A percentile compares a stretch with the other conserved stretches of the same genome.
phyloP scores from a whole-genome alignment of 2,113 vertebrate species.

The Sceloporus tristichus region DNA sequence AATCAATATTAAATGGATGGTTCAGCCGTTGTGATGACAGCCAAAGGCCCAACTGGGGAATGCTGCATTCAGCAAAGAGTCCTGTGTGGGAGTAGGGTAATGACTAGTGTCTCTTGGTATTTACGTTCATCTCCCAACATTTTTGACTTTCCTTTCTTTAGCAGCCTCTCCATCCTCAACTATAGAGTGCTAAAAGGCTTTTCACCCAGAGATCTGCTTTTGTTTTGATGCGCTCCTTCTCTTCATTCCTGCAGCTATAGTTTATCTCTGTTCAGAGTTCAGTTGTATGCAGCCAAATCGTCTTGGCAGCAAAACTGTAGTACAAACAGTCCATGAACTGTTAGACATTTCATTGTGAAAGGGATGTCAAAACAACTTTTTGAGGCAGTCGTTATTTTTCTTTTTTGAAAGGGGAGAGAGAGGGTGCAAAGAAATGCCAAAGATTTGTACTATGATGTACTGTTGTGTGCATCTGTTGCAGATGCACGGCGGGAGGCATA shows the following conservation, averaged over 20 bases:
- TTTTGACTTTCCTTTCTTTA: neutral
- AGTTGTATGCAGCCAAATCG: constrained; percentile 9
- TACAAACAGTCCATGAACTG: constrained; percentile 52
- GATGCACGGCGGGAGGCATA: neutral
- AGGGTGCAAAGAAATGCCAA: neutral
- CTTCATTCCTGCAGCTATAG: fast-evolving
- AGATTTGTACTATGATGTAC: neutral
- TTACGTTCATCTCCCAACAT: neutral
- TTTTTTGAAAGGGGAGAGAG: neutral
- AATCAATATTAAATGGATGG: constrained; percentile 32
- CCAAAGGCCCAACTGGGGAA: neutral
- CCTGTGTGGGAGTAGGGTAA: neutral
- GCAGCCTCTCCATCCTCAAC: neutral
- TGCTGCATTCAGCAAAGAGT: neutral
- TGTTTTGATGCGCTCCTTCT: neutral
- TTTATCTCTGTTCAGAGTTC: constrained; percentile 14
- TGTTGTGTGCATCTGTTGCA: neutral
- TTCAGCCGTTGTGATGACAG: constrained; percentile 22
- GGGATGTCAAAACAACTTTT: constrained; percentile 33
- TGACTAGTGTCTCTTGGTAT: constrained; percentile 13
- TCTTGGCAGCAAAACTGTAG: constrained; percentile 49
- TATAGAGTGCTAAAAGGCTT: neutral
- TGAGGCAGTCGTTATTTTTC: constrained; percentile 25
- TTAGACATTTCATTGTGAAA: constrained; percentile 28
- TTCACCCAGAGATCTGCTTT: neutral